Evolutionary conservation across 2,888 invertebrate species (phyloP).

Genomic region (Schizotus pectinicornis): DNA sequence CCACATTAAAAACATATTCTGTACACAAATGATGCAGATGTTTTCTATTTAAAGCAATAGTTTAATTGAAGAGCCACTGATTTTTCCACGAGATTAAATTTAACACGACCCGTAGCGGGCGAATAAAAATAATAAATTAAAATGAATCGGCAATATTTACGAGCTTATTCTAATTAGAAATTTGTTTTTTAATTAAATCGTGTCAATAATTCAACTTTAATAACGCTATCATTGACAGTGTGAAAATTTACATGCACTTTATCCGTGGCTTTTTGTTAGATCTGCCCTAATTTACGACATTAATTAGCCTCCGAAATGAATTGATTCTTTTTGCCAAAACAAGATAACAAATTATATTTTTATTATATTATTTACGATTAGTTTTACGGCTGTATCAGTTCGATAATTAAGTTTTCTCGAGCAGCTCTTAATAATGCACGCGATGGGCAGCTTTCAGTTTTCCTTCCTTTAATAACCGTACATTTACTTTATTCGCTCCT

Average conservation of each 20-base stretch:
- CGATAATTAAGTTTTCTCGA: not conserved
- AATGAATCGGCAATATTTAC: conserved; percentile 23
- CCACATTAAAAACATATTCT: conserved; percentile 31
- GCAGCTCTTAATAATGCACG: not conserved
- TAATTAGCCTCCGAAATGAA: conserved; percentile 12
- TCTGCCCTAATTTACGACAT: conserved; percentile 18
- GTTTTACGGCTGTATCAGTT: not conserved
- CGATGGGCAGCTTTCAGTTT: not conserved
- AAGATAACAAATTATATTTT: not conserved
- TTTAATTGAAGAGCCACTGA: conserved; percentile 1
- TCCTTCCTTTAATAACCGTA: not conserved
- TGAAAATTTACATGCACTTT: conserved; percentile 30
- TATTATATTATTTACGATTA: conserved; percentile 11
- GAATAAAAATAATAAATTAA: conserved; percentile 21
- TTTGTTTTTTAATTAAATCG: conserved; percentile 32
- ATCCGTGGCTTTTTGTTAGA: conserved; percentile 11
- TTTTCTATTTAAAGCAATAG: conserved; percentile 9
- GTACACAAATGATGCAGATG: conserved; percentile 19
- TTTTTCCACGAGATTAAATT: not conserved
- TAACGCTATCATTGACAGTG: conserved; percentile 29
- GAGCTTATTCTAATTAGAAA: conserved; percentile 23
- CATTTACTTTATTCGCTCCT: not conserved
- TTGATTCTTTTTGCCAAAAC: not conserved
- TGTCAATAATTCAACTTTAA: conserved; percentile 30
- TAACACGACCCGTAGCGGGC: conserved; percentile 1